These are phyloP conservation scores for Oryzias dopingdopingensis DNA, from an alignment of 2,797 vertebrate species.

Conservation along the genomic window DNA sequence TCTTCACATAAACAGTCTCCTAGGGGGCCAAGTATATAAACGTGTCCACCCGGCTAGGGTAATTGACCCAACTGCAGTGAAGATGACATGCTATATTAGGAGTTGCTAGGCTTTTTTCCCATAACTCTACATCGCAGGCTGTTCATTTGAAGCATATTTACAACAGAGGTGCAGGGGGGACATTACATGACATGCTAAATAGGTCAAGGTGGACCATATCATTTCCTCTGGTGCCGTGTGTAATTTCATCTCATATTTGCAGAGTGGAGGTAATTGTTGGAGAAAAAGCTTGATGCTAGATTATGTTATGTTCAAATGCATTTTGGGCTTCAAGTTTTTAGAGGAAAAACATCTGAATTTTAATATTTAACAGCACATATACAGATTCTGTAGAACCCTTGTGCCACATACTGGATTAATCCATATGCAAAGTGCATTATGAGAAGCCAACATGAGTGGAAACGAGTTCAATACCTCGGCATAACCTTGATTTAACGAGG, in stretches of 20 bases:
- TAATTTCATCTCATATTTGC: conserved; percentile 55
- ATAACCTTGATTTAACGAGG: conserved; percentile 59
- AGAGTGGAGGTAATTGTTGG: conserved; percentile 26
- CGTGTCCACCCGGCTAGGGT: conserved; percentile 49
- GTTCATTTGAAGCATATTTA: conserved; percentile 49
- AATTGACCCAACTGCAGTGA: conserved; percentile 57
- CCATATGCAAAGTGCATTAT: conserved; percentile 54
- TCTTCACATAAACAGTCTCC: conserved; percentile 57
- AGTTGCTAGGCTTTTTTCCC: conserved; percentile 26
- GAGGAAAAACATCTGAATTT: conserved; percentile 2
- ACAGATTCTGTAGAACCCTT: conserved; percentile 13
- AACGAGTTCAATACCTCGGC: conserved; percentile 51
- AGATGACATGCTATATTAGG: conserved; percentile 51
- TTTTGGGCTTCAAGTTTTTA: conserved; percentile 12
- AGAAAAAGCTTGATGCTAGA: conserved; percentile 30
- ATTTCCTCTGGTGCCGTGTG: conserved; percentile 32
- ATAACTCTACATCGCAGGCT: conserved; percentile 37
- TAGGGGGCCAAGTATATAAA: conserved; percentile 45
- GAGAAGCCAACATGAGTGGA: conserved; percentile 58
- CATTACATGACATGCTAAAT: conserved; percentile 53
- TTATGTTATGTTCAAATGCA: conserved; percentile 15
- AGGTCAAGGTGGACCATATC: conserved; percentile 39
- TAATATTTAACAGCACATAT: conserved; percentile 10
- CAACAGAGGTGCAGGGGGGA: conserved; percentile 12
- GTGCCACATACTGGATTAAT: conserved; percentile 30